Conservation (phyloP, 2,888 invertebrate genomes). For the Tortricodes alternella region DNA sequence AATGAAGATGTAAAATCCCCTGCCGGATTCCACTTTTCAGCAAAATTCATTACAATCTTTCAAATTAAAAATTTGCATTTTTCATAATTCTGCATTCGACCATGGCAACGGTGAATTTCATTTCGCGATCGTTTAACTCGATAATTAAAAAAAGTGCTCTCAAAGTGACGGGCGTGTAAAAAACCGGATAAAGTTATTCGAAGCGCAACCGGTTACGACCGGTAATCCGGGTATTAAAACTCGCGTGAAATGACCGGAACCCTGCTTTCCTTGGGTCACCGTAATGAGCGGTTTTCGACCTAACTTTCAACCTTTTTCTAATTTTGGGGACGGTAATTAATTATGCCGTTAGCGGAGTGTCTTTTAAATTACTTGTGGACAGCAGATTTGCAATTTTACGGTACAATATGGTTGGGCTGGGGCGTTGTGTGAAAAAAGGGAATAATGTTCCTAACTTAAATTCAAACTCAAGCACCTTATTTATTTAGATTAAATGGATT, state of each 20-base stretch:
- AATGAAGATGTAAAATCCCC: neutral
- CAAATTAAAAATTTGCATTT: conserved; percentile 22
- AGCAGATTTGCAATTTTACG: conserved; percentile 18
- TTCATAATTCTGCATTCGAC: conserved; percentile 14
- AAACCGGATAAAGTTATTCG: conserved; percentile 26
- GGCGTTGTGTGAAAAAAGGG: too few species aligned
- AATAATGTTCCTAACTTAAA: conserved; percentile 5
- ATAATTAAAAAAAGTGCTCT: conserved; percentile 25
- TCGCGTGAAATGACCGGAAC: conserved; percentile 31
- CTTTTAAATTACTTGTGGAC: conserved; percentile 30
- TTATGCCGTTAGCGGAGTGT: conserved; percentile 20
- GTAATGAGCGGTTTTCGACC: conserved; percentile 27
- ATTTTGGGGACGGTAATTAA: conserved; percentile 24
- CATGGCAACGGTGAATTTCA: conserved; percentile 4
- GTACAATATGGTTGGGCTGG: too few species aligned
- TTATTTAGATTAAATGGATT: too few species aligned
- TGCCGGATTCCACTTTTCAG: neutral
- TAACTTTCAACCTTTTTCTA: conserved; percentile 28
- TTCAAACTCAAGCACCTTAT: neutral
- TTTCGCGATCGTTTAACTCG: conserved; percentile 26
- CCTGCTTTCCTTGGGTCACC: conserved; percentile 25
- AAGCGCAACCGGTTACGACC: conserved; percentile 22
- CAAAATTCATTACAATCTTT: neutral
- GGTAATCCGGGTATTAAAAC: conserved; percentile 27
- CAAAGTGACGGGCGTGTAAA: conserved; percentile 22